Percentiles rank a stretch among this genome's conserved stretches.
Evolutionary conservation across 2,797 vertebrate species (phyloP).

Genomic region (Petrocephalus schoutedeni): DNA sequence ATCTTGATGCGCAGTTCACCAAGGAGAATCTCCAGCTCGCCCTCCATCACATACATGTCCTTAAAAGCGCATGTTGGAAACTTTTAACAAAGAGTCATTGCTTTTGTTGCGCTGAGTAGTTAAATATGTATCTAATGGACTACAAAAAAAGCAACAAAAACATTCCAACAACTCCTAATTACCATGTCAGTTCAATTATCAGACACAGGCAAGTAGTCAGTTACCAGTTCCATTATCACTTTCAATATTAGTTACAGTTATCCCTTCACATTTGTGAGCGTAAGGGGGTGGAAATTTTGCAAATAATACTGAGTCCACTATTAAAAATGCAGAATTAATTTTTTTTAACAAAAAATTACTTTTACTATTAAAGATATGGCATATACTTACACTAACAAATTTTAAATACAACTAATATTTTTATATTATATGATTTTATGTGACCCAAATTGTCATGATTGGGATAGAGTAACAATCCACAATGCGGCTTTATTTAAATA

Average conservation of each 20-base stretch:
- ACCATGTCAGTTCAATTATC: not conserved
- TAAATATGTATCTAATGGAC: not conserved
- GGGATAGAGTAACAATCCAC: not conserved
- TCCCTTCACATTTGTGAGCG: not conserved
- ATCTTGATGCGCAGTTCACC: conserved; percentile 93
- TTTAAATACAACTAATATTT: not conserved
- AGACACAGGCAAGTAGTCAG: not conserved
- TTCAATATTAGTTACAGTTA: not conserved
- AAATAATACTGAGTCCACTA: too few species aligned
- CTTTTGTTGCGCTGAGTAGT: not conserved
- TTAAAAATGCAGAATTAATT: too few species aligned
- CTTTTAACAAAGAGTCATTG: not conserved
- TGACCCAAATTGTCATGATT: not conserved
- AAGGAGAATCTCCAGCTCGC: conserved; percentile 80
- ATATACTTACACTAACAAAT: not conserved
- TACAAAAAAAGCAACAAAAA: not conserved
- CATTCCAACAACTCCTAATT: not conserved
- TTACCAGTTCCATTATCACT: not conserved
- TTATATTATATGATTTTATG: not conserved
- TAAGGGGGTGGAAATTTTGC: not conserved
- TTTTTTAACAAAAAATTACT: not conserved
- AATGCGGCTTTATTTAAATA: not conserved
- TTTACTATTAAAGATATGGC: not conserved
- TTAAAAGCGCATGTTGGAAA: conserved; percentile 41
- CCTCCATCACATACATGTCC: conserved; percentile 92